Percentiles rank a stretch among this genome's conserved stretches.
Evolutionary conservation across 1,140 invertebrate genomes (phyloP).

Genomic region (Archegozetes longisetosus): DNA sequence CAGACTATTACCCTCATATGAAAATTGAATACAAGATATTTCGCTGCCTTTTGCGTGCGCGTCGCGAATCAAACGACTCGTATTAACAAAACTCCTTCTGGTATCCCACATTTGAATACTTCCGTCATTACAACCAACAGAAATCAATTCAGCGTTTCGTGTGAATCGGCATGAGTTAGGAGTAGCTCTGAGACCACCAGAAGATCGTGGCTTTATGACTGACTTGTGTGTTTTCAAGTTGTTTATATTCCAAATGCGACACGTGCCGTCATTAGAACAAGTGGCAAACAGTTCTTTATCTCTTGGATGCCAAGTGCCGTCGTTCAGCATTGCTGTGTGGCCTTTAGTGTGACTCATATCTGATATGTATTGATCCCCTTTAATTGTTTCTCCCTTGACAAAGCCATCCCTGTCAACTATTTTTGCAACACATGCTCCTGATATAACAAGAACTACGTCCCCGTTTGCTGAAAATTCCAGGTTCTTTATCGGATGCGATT

Average conservation of each 20-base stretch:
- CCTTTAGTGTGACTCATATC: conserved; percentile 92
- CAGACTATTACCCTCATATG: conserved; percentile 64
- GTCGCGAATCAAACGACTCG: conserved; percentile 50
- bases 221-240: conserved; percentile 48
- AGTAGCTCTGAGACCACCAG: conserved; percentile 70
- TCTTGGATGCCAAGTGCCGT: conserved; percentile 84
- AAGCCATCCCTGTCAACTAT: conserved; percentile 90
- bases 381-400: conserved; percentile 84
- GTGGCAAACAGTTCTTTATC: conserved; percentile 85
- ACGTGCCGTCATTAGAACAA: conserved; percentile 63
- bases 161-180: conserved; percentile 70
- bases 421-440: conserved; percentile 72
- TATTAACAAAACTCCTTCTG: conserved; percentile 48
- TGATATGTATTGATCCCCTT: conserved; percentile 82
- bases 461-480: conserved; percentile 85
- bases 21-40: conserved; percentile 68
- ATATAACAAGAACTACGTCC: conserved; percentile 79
- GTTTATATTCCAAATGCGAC: conserved; percentile 63
- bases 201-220: conserved; percentile 74
- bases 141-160: conserved; percentile 71
- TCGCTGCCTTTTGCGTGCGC: conserved; percentile 67
- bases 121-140: conserved; percentile 82
- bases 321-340: conserved; percentile 77
- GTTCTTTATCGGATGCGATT: conserved; percentile 80
- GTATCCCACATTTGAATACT: conserved; percentile 97